Conservation (phyloP, 2,797 vertebrate species). For the Pangasius larnaudii region DNA sequence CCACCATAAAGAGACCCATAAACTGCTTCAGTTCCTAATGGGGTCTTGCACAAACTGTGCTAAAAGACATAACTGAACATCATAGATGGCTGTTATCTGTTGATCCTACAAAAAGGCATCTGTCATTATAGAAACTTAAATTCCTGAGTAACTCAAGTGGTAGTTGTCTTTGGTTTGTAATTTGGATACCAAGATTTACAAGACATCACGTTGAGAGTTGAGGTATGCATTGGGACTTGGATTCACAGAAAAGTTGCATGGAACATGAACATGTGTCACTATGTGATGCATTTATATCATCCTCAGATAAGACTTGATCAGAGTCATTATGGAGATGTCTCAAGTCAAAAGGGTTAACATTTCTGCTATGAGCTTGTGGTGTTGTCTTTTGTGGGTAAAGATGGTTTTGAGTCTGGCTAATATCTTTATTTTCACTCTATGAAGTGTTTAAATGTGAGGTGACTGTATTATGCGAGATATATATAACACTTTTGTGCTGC, state of each 20-base stretch:
- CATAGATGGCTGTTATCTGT: background rate
- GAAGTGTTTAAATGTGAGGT: background rate
- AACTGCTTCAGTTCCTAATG: background rate
- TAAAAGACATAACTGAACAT: background rate
- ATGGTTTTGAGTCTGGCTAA: background rate
- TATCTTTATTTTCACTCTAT: background rate
- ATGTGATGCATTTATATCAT: background rate
- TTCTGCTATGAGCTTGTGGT: background rate
- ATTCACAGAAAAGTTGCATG: background rate
- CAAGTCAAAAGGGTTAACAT: background rate
- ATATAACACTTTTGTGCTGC: background rate
- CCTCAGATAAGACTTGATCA: background rate
- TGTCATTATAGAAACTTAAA: background rate
- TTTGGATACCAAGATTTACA: background rate
- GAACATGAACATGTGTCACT: background rate
- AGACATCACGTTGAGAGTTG: too few species aligned
- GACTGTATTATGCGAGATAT: background rate
- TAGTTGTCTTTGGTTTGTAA: background rate
- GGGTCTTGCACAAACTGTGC: background rate
- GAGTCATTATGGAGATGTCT: background rate
- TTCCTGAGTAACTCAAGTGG: background rate
- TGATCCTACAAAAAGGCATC: background rate
- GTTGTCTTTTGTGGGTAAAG: background rate
- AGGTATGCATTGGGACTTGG: background rate
- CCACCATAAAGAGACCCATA: slow-evolving; percentile 1